Evolutionary conservation across 2,797 vertebrate genomes (phyloP).

Genomic region (Cyclopterus lumpus): DNA sequence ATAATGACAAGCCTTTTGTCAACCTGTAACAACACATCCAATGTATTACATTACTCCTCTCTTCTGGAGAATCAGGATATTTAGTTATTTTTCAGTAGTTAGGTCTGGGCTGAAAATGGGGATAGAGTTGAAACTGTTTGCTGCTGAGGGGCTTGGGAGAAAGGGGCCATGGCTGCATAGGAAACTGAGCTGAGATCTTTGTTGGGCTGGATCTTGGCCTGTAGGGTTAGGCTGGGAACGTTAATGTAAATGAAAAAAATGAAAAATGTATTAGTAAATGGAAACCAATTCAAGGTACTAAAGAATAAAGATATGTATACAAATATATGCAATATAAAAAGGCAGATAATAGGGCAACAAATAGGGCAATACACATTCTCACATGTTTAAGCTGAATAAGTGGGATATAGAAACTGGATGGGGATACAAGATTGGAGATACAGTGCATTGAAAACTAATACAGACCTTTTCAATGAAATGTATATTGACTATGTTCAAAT

Average conservation of each 20-base stretch:
- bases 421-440: background rate
- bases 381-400: background rate
- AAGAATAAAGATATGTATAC: no score
- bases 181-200: conserved; percentile 3
- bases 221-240: background rate
- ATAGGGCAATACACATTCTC: no score
- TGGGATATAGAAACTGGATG: background rate
- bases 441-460: background rate
- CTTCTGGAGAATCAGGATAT: no score
- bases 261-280: no score
- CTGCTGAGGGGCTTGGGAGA: background rate
- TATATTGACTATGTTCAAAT: conserved; percentile 2
- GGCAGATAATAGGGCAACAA: background rate
- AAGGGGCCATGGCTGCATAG: background rate
- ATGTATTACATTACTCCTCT: background rate
- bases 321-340: no score
- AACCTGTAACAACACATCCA: conserved; percentile 8
- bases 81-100: no score
- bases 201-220: conserved; percentile 21
- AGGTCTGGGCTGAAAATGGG: no score
- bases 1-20: conserved; percentile 24
- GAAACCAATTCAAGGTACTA: no score
- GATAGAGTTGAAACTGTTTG: no score
- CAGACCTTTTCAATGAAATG: background rate
- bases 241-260: background rate